phyloP scores from a whole-genome alignment of 2,113 vertebrate species.

The Tinamus guttatus region DNA sequence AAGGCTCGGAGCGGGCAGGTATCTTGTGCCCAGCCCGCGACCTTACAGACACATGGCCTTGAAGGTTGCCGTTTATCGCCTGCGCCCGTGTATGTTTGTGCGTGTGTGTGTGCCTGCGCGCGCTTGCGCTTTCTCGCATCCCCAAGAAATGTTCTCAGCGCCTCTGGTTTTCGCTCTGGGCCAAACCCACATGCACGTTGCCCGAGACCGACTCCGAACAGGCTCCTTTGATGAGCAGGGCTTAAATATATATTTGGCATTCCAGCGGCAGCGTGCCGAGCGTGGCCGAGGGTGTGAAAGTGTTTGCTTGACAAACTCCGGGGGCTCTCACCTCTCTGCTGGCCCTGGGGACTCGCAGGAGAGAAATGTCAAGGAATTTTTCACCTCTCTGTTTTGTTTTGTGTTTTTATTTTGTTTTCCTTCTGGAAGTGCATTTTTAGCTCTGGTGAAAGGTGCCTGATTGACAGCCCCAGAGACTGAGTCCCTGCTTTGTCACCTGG shows the following conservation, averaged over 20 bases:
- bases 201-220: conserved; percentile 65
- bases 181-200: conserved; percentile 75
- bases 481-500: conserved; percentile 7
- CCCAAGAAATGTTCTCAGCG: conserved; percentile 50
- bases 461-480: conserved; percentile 37
- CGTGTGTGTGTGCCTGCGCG: background rate
- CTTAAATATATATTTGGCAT: conserved; percentile 74
- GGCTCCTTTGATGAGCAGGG: conserved; percentile 71
- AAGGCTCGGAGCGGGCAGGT: conserved; percentile 25
- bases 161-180: conserved; percentile 52
- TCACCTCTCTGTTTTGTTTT: conserved; percentile 77
- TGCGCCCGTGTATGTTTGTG: accelerated
- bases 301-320: conserved; percentile 78
- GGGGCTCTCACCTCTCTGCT: conserved; percentile 67
- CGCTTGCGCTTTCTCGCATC: background rate
- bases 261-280: conserved; percentile 59
- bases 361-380: conserved; percentile 78
- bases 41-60: conserved; percentile 45
- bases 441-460: conserved; percentile 44
- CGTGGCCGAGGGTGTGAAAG: conserved; percentile 73
- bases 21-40: conserved; percentile 56
- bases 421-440: conserved; percentile 70
- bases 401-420: conserved; percentile 76
- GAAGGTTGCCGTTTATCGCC: conserved; percentile 28
- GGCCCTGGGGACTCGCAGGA: conserved; percentile 65